phyloP scores from a whole-genome alignment of 2,113 vertebrate genomes.

The Mungos mungo region DNA sequence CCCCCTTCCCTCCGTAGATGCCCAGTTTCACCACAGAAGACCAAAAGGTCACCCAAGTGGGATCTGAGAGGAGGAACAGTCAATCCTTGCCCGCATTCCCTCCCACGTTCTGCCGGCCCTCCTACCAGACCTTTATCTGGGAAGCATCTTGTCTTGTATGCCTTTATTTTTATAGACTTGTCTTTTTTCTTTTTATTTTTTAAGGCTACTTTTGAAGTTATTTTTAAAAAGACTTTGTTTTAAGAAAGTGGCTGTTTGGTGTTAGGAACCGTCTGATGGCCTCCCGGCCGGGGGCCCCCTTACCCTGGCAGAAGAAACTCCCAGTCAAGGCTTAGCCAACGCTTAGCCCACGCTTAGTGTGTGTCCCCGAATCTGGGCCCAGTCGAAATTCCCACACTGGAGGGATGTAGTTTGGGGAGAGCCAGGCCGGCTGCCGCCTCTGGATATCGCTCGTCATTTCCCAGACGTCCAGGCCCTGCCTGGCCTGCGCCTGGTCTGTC shows the following conservation, averaged over 20 bases:
- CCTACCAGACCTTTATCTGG: not conserved
- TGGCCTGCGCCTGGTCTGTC: fast-evolving
- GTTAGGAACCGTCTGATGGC: not conserved
- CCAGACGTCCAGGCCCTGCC: fast-evolving
- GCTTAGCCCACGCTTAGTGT: fast-evolving
- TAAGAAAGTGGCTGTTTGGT: not conserved
- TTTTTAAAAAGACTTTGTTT: constrained; percentile 49
- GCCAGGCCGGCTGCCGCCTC: not conserved
- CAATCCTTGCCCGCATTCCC: not conserved
- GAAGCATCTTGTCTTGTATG: not conserved
- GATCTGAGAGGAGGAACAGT: not conserved
- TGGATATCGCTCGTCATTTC: not conserved
- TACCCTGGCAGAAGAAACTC: fast-evolving
- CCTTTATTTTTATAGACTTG: not conserved
- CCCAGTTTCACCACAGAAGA: not conserved
- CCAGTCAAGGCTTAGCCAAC: fast-evolving
- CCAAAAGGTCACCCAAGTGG: not conserved
- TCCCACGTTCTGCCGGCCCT: not conserved
- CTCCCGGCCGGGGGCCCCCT: too few species aligned
- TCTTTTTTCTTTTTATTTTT: not conserved
- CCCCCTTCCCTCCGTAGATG: not conserved
- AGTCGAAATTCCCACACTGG: not conserved
- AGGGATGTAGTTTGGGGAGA: not conserved
- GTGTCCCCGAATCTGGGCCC: not conserved
- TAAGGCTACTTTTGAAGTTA: constrained; percentile 20